Evolutionary conservation across 2,797 vertebrate genomes (phyloP).

Genomic region (Chiroxiphia lanceolata): DNA sequence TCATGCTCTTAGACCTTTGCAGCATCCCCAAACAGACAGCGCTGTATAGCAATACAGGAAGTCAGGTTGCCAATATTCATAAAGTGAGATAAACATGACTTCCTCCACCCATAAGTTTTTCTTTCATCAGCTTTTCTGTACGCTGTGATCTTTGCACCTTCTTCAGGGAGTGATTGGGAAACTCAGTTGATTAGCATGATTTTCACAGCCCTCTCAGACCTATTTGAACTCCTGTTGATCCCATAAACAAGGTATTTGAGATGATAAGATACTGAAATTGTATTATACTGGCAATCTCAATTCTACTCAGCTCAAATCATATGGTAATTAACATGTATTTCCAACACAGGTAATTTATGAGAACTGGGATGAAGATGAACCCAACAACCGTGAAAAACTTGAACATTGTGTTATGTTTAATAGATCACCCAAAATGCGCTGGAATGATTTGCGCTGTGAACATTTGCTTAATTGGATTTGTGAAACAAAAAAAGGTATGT

Average conservation of each 20-base stretch:
- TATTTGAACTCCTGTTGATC: neutral
- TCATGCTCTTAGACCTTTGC: neutral
- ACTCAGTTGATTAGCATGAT: neutral
- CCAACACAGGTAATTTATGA: constrained; percentile 80
- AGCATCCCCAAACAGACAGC: neutral
- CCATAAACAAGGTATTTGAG: neutral
- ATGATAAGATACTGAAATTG: neutral
- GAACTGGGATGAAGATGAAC: constrained; percentile 87
- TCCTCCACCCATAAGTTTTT: neutral
- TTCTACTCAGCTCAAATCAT: neutral
- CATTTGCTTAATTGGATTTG: constrained; percentile 87
- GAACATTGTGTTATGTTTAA: constrained; percentile 83
- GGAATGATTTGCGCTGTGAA: constrained; percentile 89
- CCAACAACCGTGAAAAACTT: constrained; percentile 83
- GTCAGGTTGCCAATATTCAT: neutral
- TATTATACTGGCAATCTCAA: neutral
- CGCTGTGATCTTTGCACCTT: neutral
- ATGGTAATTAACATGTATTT: constrained; percentile 23
- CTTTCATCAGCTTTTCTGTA: neutral
- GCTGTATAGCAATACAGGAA: neutral
- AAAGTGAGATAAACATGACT: neutral
- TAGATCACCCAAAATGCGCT: constrained; percentile 69
- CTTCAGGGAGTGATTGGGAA: neutral
- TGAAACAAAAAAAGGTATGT: constrained; percentile 86
- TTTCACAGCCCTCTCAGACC: neutral